Percentiles rank a stretch among this genome's conserved stretches.
Evolutionary conservation across 2,113 vertebrate genomes (phyloP).

Genomic region (Enhydra lutris): DNA sequence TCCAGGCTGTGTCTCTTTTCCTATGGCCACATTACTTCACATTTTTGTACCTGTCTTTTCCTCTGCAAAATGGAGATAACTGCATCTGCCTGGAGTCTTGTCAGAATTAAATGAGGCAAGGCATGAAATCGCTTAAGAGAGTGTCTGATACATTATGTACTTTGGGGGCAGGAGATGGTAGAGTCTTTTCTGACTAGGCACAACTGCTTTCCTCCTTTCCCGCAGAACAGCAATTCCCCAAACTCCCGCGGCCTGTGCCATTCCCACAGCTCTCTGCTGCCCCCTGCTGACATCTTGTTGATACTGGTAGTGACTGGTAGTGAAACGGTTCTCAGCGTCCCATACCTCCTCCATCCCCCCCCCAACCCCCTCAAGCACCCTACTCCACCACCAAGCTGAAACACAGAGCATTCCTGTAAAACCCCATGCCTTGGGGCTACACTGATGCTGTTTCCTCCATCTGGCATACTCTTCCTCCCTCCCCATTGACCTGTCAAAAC

Average conservation of each 20-base stretch:
- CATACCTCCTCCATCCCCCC: background rate
- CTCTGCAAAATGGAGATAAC: background rate
- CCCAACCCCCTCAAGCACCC: background rate
- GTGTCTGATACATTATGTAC: background rate
- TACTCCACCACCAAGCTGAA: background rate
- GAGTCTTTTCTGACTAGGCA: background rate
- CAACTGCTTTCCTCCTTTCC: background rate
- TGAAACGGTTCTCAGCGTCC: background rate
- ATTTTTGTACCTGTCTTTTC: background rate
- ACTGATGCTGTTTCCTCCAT: background rate
- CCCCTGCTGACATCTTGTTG: constrained; percentile 36
- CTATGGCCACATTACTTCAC: background rate
- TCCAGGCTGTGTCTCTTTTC: background rate
- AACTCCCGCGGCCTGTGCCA: too few species aligned
- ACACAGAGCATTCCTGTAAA: background rate
- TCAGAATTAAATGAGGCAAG: background rate
- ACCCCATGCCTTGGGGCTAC: background rate
- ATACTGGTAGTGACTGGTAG: background rate
- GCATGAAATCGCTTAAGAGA: background rate
- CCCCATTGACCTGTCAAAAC: background rate
- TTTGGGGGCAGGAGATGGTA: background rate
- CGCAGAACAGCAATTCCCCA: background rate
- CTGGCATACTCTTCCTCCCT: background rate
- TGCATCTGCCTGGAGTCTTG: background rate
- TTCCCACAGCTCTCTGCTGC: constrained; percentile 65